These are phyloP conservation scores for Stratiolaelaps scimitus DNA, from an alignment of 1,140 invertebrate species.

Conservation along the genomic window DNA sequence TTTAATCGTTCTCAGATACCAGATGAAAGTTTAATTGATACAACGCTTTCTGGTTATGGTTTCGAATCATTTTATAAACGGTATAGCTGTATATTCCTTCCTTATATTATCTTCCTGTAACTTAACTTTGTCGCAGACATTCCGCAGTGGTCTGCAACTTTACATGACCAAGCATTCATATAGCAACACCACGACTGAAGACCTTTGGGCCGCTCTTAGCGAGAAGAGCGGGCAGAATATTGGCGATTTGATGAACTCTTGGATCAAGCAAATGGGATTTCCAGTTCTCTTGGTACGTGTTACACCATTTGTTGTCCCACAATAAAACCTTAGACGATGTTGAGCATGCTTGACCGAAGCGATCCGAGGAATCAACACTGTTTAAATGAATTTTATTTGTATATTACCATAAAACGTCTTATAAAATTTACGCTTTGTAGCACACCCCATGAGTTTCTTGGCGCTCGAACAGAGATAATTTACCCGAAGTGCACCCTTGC, in stretches of 20 bases:
- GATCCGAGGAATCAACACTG: too few relatives aligned
- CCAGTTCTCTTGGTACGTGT: conserved; percentile 50
- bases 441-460: neutral
- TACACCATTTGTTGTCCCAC: neutral
- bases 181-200: conserved; percentile 79
- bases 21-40: neutral
- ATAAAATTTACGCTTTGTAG: neutral
- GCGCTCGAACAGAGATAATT: too few relatives aligned
- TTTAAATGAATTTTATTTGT: too few relatives aligned
- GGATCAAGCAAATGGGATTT: conserved; percentile 87
- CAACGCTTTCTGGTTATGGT: neutral
- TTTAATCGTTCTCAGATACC: neutral
- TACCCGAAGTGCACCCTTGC: too few relatives aligned
- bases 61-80: conserved; percentile 30
- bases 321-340: neutral
- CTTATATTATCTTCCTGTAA: too few relatives aligned
- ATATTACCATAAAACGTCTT: neutral
- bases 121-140: conserved; percentile 48
- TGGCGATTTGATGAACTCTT: conserved; percentile 77
- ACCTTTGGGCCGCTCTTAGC: conserved; percentile 80
- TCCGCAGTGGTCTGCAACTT: conserved; percentile 82
- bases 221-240: conserved; percentile 84
- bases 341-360: neutral
- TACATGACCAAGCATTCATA: conserved; percentile 82
- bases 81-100: too few relatives aligned